Conservation (phyloP, 2,797 vertebrate genomes). For the Rousettus madagascariensis region DNA sequence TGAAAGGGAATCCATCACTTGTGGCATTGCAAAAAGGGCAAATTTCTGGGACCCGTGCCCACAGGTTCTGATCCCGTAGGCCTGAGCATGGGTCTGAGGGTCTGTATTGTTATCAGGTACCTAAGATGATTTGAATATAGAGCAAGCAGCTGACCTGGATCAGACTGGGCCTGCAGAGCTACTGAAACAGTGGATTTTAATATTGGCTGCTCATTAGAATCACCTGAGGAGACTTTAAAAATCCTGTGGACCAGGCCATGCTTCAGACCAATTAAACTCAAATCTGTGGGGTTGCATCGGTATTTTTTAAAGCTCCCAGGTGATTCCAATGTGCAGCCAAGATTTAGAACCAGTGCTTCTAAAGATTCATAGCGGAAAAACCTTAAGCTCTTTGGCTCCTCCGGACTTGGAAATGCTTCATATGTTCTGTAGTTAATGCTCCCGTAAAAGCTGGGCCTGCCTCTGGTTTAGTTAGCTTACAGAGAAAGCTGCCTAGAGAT, state of each 20-base stretch:
- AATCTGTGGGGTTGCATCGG: neutral
- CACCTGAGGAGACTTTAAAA: neutral
- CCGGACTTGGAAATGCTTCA: neutral
- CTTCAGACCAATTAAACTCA: neutral
- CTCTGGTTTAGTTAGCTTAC: neutral
- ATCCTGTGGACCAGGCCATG: neutral
- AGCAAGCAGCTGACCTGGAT: neutral
- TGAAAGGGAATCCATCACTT: neutral
- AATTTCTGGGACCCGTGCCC: neutral
- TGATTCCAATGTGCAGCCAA: neutral
- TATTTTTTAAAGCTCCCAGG: neutral
- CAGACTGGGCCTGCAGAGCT: neutral
- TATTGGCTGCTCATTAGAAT: neutral
- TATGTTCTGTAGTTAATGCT: neutral
- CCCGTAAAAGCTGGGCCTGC: neutral
- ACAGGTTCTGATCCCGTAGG: neutral
- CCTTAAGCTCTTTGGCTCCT: neutral
- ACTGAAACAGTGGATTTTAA: neutral
- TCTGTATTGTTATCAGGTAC: neutral
- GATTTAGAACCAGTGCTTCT: neutral
- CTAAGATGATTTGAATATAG: neutral
- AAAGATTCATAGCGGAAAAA: neutral
- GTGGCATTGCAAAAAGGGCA: neutral
- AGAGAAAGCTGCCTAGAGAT: neutral
- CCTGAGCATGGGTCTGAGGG: neutral